A percentile compares a stretch with the other conserved stretches of the same genome.
Conservation (phyloP, 2,113 vertebrate genomes). For the Accipiter cooperii region DNA sequence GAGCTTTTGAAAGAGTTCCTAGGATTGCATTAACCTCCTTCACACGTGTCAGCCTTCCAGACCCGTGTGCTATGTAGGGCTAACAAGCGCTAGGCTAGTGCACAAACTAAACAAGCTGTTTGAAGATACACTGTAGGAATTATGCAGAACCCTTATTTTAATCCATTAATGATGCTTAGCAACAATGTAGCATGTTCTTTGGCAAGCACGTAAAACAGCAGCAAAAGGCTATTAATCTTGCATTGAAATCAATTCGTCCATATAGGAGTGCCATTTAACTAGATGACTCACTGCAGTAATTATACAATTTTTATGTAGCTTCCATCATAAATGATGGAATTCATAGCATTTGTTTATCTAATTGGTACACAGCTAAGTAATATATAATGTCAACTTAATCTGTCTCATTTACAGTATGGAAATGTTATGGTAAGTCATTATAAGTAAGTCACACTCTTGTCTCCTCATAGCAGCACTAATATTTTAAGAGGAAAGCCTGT, state of each 20-base stretch:
- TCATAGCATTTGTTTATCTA: conserved; percentile 33
- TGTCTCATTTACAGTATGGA: neutral
- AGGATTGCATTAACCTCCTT: conserved; percentile 75
- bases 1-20: conserved; percentile 91
- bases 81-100: conserved; percentile 56
- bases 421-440: neutral
- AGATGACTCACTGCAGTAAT: conserved; percentile 43
- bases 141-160: conserved; percentile 52
- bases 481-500: conserved; percentile 29
- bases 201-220: conserved; percentile 41
- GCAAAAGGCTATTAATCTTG: conserved; percentile 56
- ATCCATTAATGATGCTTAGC: conserved; percentile 62
- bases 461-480: conserved; percentile 12
- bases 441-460: neutral
- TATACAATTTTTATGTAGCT: conserved; percentile 37
- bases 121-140: conserved; percentile 37
- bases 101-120: conserved; percentile 2
- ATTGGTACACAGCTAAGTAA: conserved; percentile 31
- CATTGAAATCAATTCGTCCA: conserved; percentile 5
- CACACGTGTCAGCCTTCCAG: neutral
- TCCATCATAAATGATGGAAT: conserved; percentile 39
- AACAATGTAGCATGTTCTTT: conserved; percentile 43
- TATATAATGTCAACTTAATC: conserved; percentile 1
- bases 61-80: conserved; percentile 9
- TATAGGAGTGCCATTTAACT: conserved; percentile 42